Percentiles rank a stretch among this genome's conserved stretches.
phyloP scores from a whole-genome alignment of 2,113 vertebrate genomes.

The Dinomys branickii region DNA sequence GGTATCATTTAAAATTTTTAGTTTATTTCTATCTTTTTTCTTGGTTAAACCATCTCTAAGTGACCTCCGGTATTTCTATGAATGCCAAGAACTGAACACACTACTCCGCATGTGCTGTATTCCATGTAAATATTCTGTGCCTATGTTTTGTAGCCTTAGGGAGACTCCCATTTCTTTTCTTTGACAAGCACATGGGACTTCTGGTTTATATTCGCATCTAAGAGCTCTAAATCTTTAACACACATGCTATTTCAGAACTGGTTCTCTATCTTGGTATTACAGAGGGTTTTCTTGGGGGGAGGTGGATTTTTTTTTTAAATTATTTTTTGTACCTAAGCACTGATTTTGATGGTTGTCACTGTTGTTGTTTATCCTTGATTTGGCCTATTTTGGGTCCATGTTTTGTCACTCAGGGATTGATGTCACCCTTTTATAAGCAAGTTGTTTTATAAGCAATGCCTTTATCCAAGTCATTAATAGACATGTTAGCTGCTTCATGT shows the following conservation, averaged over 20 bases:
- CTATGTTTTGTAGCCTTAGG: not conserved
- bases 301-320: not conserved
- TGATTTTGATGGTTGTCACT: slow-evolving; percentile 22
- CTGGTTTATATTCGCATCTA: slow-evolving; percentile 31
- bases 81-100: not conserved
- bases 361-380: not conserved
- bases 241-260: not conserved
- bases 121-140: not conserved
- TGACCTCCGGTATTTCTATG: not conserved
- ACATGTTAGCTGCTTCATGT: slow-evolving; percentile 23
- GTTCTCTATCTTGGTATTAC: slow-evolving; percentile 28
- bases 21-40: not conserved
- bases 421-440: slow-evolving; percentile 48
- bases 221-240: slow-evolving; percentile 30
- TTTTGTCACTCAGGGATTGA: slow-evolving; percentile 42
- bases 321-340: not conserved
- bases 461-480: slow-evolving; percentile 57
- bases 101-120: not conserved
- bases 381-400: slow-evolving; percentile 39
- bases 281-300: not conserved
- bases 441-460: not conserved
- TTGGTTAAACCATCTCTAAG: not conserved
- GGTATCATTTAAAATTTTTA: not conserved
- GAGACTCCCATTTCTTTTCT: not conserved
- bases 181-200: slow-evolving; percentile 14